Evolutionary conservation across 2,113 vertebrate genomes (phyloP).

Genomic region (Vanacampus margaritifer): DNA sequence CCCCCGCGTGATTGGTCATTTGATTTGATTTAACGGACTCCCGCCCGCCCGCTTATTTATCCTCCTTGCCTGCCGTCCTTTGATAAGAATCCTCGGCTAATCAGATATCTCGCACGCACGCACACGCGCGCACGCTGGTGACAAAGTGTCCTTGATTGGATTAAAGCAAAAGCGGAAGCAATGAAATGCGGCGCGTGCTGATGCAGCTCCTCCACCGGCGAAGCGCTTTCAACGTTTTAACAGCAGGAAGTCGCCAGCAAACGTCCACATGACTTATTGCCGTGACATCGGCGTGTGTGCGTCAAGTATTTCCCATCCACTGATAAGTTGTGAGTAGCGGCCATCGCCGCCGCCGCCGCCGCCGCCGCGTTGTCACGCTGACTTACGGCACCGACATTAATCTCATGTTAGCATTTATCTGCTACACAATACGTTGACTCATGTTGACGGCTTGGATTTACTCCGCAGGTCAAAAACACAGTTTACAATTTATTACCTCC

Average conservation of each 20-base stretch:
- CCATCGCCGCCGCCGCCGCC: too few species aligned
- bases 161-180: slow-evolving; percentile 35
- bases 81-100: slow-evolving; percentile 55
- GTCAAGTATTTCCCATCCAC: neutral
- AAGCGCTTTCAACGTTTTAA: neutral
- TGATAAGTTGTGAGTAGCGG: neutral
- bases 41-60: slow-evolving; percentile 48
- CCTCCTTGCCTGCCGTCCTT: slow-evolving; percentile 43
- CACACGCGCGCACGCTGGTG: slow-evolving; percentile 7
- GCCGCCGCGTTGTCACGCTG: neutral
- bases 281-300: too few species aligned
- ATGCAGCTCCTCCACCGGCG: slow-evolving; percentile 6
- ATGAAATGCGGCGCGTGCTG: slow-evolving; percentile 20
- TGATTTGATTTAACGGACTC: slow-evolving; percentile 59
- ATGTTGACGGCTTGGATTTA: neutral
- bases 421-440: neutral
- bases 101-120: slow-evolving; percentile 42
- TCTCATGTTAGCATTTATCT: neutral
- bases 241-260: neutral
- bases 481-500: slow-evolving; percentile 1
- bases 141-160: slow-evolving; percentile 46
- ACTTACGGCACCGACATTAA: neutral
- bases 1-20: slow-evolving; percentile 34
- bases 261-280: neutral
- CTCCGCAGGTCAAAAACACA: neutral